Percentiles rank a stretch among this genome's conserved stretches.
These are phyloP conservation scores for Ciconia nigra DNA, from an alignment of 2,797 vertebrate species.

Conservation along the genomic window DNA sequence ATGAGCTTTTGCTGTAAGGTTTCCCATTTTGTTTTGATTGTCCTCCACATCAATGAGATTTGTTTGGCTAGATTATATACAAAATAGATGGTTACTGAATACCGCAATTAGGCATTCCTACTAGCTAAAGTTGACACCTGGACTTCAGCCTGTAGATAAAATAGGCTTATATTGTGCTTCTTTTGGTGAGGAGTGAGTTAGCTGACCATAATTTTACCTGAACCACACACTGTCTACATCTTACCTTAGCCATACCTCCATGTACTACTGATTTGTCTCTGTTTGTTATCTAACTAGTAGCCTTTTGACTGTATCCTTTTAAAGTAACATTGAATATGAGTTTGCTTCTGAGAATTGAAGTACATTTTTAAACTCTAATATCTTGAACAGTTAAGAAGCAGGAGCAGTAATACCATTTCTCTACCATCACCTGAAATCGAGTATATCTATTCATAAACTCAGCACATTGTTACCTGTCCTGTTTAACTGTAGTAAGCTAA, in stretches of 20 bases:
- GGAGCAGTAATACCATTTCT: neutral
- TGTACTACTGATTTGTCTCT: neutral
- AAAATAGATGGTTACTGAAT: neutral
- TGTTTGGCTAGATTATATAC: neutral
- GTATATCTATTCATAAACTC: neutral
- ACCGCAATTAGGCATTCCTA: neutral
- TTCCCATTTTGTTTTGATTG: neutral
- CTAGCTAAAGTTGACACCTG: neutral
- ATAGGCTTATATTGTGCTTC: neutral
- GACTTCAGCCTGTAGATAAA: neutral
- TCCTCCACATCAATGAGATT: neutral
- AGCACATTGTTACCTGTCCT: neutral
- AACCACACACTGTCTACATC: neutral
- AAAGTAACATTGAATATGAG: neutral
- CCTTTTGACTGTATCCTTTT: neutral
- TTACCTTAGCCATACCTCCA: neutral
- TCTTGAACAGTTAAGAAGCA: neutral
- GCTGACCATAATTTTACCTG: neutral
- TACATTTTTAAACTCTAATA: neutral
- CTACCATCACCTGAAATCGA: neutral
- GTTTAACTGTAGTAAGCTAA: neutral
- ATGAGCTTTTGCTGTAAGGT: neutral
- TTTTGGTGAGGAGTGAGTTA: neutral
- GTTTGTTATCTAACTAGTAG: neutral
- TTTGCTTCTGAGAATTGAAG: neutral